A percentile compares a stretch with the other conserved stretches of the same genome.
phyloP scores from a whole-genome alignment of 1,140 invertebrate species.

The Eurosta solidaginis region DNA sequence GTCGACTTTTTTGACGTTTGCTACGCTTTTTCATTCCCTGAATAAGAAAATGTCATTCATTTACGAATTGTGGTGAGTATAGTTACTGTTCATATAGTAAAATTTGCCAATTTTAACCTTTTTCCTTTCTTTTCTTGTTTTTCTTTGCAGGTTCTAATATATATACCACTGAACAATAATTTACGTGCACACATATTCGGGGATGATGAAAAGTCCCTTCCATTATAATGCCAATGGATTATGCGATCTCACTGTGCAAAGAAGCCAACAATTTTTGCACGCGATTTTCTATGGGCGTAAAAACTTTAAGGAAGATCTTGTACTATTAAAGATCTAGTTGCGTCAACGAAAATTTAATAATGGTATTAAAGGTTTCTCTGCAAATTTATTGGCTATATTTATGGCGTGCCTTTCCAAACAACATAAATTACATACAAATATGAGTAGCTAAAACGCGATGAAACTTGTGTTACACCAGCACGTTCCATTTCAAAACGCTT shows the following conservation, averaged over 20 bases:
- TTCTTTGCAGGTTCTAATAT: too few relatives aligned
- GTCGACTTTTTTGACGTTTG: too few relatives aligned
- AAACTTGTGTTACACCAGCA: constrained; percentile 95
- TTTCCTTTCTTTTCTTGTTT: too few relatives aligned
- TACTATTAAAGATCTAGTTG: constrained; percentile 86
- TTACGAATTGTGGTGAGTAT: too few relatives aligned
- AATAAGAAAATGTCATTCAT: too few relatives aligned
- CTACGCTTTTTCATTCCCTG: too few relatives aligned
- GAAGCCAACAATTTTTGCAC: constrained; percentile 64
- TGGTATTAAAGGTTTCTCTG: constrained; percentile 66
- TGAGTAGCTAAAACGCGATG: constrained; percentile 95
- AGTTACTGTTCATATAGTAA: too few relatives aligned
- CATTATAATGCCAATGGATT: constrained; percentile 73
- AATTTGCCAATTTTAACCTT: too few relatives aligned
- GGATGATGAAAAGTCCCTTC: constrained; percentile 38
- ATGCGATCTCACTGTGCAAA: constrained; percentile 67
- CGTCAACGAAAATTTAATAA: constrained; percentile 72
- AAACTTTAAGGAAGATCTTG: constrained; percentile 77
- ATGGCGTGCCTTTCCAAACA: constrained; percentile 73
- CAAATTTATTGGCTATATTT: constrained; percentile 74
- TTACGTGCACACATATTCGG: constrained; percentile 67
- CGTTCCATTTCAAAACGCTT: constrained; percentile 99
- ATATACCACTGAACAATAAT: constrained; percentile 77
- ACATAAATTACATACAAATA: constrained; percentile 77
- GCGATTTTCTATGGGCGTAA: constrained; percentile 65